These are phyloP conservation scores for Apocrypta bakeri DNA, from an alignment of 1,140 invertebrate genomes.

Conservation along the genomic window DNA sequence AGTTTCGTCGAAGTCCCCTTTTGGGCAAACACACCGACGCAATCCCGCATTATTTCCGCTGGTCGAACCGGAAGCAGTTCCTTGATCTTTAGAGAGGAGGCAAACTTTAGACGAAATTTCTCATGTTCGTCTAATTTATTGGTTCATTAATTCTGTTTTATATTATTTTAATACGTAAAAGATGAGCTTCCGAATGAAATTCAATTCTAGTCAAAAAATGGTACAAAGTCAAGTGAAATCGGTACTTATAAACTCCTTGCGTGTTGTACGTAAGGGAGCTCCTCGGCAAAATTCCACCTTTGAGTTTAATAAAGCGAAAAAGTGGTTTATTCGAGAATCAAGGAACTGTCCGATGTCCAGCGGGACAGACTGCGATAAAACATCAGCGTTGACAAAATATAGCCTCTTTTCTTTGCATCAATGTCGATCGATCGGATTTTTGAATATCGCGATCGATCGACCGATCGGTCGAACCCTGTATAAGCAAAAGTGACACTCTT, in stretches of 20 bases:
- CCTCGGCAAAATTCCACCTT: constrained; percentile 31
- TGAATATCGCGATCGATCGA: constrained; percentile 53
- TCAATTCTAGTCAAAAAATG: constrained; percentile 73
- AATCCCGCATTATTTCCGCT: constrained; percentile 63
- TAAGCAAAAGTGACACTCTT: constrained; percentile 70
- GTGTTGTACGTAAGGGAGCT: constrained; percentile 36
- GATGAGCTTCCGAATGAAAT: constrained; percentile 63
- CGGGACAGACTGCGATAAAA: constrained; percentile 66
- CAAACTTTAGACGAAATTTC: neutral
- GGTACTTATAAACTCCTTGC: constrained; percentile 68
- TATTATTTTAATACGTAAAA: constrained; percentile 14
- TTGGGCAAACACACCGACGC: constrained; percentile 74
- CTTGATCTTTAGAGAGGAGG: neutral
- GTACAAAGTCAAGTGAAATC: constrained; percentile 71
- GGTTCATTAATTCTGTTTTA: neutral
- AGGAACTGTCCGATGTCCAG: constrained; percentile 54
- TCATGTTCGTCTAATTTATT: neutral
- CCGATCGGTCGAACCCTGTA: constrained; percentile 69
- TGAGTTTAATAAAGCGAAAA: neutral
- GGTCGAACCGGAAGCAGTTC: constrained; percentile 48
- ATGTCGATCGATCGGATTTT: constrained; percentile 57
- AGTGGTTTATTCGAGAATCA: constrained; percentile 40
- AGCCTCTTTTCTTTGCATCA: constrained; percentile 74
- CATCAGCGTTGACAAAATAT: constrained; percentile 73
- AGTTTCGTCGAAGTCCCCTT: constrained; percentile 74